phyloP scores from a whole-genome alignment of 2,113 vertebrate genomes.

The Prunella fulvescens region DNA sequence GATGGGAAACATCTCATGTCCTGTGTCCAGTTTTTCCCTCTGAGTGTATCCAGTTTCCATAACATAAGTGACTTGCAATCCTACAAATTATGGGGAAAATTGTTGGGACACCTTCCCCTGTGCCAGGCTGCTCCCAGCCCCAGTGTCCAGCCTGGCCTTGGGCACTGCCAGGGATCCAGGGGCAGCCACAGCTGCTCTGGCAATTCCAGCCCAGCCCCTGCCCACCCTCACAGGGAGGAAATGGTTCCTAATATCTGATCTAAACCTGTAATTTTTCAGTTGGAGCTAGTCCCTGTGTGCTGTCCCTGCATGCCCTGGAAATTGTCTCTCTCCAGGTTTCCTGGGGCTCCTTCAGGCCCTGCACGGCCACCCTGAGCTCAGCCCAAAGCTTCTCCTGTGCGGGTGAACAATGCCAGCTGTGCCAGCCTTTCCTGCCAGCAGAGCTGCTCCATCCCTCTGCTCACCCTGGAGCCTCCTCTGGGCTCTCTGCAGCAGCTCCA shows the following conservation, averaged over 20 bases:
- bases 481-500: not conserved
- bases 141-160: not conserved
- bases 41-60: not conserved
- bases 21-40: not conserved
- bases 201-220: not conserved
- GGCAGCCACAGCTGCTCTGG: not conserved
- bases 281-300: too few species aligned
- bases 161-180: not conserved
- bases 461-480: not conserved
- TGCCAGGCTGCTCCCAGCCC: not conserved
- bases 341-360: too few species aligned
- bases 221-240: too few species aligned
- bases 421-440: too few species aligned
- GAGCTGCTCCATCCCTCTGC: too few species aligned
- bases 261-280: too few species aligned
- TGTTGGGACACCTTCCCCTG: not conserved
- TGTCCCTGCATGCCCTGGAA: too few species aligned
- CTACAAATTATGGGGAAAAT: not conserved
- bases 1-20: not conserved
- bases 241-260: too few species aligned
- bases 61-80: not conserved
- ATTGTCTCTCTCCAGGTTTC: too few species aligned
- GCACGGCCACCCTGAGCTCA: too few species aligned
- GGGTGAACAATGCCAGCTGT: too few species aligned
- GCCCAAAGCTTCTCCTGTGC: too few species aligned